Evolutionary conservation across 2,797 vertebrate genomes (phyloP).

Genomic region (Anguilla anguilla): DNA sequence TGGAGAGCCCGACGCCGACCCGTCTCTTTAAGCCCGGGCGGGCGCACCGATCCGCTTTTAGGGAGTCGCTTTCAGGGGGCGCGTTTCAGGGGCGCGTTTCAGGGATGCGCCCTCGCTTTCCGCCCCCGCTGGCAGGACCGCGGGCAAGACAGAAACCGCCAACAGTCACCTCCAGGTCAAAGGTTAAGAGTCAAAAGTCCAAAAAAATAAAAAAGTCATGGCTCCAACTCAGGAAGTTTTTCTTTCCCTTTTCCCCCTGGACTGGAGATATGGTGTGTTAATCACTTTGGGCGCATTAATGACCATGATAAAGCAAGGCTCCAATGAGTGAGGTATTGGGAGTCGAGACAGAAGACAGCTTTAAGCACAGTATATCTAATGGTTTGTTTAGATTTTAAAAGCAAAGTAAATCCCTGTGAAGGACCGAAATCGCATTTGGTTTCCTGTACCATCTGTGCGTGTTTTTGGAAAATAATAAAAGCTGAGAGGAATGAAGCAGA

Average conservation of each 20-base stretch:
- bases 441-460: not conserved
- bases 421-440: not conserved
- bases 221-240: not conserved
- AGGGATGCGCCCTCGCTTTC: not conserved
- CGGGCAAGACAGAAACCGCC: not conserved
- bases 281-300: not conserved
- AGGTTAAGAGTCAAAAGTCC: not conserved
- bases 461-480: not conserved
- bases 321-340: not conserved
- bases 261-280: not conserved
- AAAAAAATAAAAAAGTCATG: not conserved
- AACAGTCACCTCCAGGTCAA: not conserved
- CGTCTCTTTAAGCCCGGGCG: not conserved
- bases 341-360: not conserved
- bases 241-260: not conserved
- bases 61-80: not conserved
- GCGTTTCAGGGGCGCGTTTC: no score
- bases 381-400: slow-evolving; percentile 14
- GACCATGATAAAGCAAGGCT: not conserved
- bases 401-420: not conserved
- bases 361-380: slow-evolving; percentile 6
- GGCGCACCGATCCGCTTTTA: not conserved
- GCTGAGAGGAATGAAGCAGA: not conserved
- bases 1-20: not conserved
- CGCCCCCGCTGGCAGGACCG: not conserved